phyloP scores from a whole-genome alignment of 2,888 invertebrate species.

The Tipula vernalis region DNA sequence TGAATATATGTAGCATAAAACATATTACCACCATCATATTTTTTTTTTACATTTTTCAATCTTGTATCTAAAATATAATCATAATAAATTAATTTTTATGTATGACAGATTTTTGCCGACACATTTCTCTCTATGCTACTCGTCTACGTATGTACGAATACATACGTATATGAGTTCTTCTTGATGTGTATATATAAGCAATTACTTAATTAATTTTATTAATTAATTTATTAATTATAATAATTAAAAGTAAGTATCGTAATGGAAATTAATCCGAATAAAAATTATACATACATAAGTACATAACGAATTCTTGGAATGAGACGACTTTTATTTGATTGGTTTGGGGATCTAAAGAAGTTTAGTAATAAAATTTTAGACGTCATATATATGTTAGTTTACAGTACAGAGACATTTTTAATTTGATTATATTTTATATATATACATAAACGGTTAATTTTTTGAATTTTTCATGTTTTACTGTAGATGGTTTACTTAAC shows the following conservation, averaged over 20 bases:
- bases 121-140: not conserved
- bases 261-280: not conserved
- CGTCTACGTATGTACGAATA: not conserved
- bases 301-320: not conserved
- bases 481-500: no score
- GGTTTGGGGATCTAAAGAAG: not conserved
- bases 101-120: conserved; percentile 4
- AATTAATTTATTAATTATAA: conserved; percentile 4
- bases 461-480: no score
- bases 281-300: not conserved
- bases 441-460: no score
- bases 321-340: not conserved
- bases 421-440: no score
- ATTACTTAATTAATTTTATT: not conserved
- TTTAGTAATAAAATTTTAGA: not conserved
- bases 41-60: not conserved
- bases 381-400: not conserved
- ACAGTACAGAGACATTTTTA: no score
- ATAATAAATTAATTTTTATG: conserved; percentile 4
- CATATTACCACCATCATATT: not conserved
- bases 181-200: not conserved
- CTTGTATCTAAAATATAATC: not conserved
- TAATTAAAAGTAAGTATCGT: not conserved
- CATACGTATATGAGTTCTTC: not conserved
- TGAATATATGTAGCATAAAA: not conserved